Evolutionary conservation across 2,888 invertebrate genomes (phyloP).

Genomic region (Tiphia femorata): DNA sequence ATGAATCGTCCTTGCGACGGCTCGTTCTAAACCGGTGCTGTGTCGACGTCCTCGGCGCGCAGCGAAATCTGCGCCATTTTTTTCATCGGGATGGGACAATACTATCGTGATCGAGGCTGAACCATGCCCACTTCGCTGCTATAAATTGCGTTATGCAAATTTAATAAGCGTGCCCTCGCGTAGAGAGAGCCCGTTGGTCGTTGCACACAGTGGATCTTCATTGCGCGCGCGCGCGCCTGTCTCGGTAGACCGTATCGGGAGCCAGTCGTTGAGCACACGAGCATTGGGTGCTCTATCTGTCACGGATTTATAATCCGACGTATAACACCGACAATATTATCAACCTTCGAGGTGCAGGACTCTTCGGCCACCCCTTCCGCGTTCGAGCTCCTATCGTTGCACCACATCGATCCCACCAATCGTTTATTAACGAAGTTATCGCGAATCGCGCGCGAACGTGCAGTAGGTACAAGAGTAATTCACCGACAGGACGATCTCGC

Average conservation of each 20-base stretch:
- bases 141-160: constrained; percentile 63
- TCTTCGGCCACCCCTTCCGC: neutral
- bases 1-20: too few species aligned
- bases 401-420: neutral
- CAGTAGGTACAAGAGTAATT: too few species aligned
- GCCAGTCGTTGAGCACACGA: constrained; percentile 5
- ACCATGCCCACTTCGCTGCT: too few species aligned
- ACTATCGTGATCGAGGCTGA: constrained; percentile 54
- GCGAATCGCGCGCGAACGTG: too few species aligned
- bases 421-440: too few species aligned
- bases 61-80: constrained; percentile 28
- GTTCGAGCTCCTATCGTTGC: too few species aligned
- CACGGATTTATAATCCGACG: constrained; percentile 6
- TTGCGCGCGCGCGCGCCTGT: too few species aligned
- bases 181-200: constrained; percentile 24
- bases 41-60: constrained; percentile 12
- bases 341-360: neutral
- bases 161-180: constrained; percentile 49
- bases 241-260: constrained; percentile 21
- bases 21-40: too few species aligned
- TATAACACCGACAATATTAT: too few species aligned
- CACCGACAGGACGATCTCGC: too few species aligned
- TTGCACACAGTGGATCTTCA: constrained; percentile 30
- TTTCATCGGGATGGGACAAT: constrained; percentile 39
- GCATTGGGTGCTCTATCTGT: constrained; percentile 13